Evolutionary conservation across 2,797 vertebrate species (phyloP), one percentile per base, ranked within the genome.

Genomic region (Poecilia picta): DNA sequence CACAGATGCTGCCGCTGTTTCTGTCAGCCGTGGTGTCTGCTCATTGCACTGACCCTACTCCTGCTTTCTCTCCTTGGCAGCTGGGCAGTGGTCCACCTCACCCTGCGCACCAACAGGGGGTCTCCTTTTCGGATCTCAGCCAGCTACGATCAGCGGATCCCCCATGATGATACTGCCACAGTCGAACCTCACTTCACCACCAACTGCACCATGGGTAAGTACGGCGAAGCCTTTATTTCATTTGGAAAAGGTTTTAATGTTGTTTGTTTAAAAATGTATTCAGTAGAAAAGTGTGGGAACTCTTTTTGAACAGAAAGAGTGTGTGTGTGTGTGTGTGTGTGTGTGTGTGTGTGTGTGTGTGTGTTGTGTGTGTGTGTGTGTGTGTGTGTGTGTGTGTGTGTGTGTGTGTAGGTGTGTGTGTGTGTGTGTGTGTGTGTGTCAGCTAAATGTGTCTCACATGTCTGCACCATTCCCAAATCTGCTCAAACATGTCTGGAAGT

Each of bases 121-220:
- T 85, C 87, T 0, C 93, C 95, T 12, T 96, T 96, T 80, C 87
- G 94, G 81, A 91, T 96, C 74, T 95, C 95, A 0, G 92, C 94
- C 76, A 91, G 93, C 87, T 96, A 96, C 55, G 90, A 94, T 57
- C 94, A 93, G 75, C 81, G 88, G 18, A 79, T 90, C 49, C 91
- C 76, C 5, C 87, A 91, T 76, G 95, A 95, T 23, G 87, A 93
- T 45, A 75, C 88, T 0, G 95, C 94, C 16, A 94, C 93, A 74
- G 95, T 95, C 7, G 95, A 95, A 80, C 95, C 95, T 13, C 88
- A 89, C 87, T 96, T 96, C 89, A 95, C 91, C 86, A 96, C 96
- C 81, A 96, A 96, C 94, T 96, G 96, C 94, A 96, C 94, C 49
- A 93, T 95, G 90, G 93, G 96, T 96, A 92, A 96, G 96, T 33